Evolutionary conservation across 2,113 vertebrate genomes (phyloP), one percentile per base, ranked within the genome.

Genomic region (Arvicanthis niloticus): DNA sequence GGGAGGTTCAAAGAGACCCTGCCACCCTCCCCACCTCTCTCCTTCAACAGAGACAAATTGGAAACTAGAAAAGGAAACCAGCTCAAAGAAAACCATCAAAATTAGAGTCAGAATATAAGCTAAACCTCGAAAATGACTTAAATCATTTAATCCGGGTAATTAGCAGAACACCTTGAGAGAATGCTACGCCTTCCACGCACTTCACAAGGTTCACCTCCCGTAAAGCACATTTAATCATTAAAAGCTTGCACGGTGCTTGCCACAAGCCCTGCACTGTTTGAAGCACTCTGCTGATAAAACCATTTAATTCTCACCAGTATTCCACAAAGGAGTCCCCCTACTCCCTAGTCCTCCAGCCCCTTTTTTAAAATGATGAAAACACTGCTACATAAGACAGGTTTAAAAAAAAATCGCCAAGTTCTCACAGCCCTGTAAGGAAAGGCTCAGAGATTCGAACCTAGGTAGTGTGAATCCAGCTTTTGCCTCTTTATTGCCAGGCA

Each of bases 71-170:
- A 3, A 3, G 37, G 48, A 92, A 84, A 96, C 1, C 37, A 17
- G 75, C 56, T 95, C 22, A 26, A 56, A 91, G 73, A 93, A 93
- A 93, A 58, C 91, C 85, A 87, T 73, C 56, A 75, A 78, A 92
- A 93, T 68, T 89, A 90, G 68, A 87, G 77, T 84, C 58, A 88
- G 88, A 93, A 90, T 90, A 60, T 42, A 93, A 87, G 37, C 26
- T 73, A 80, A 93, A 88, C 76, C 40, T 92, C 37, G 86, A 81
- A 88, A 88, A 95, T 45, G 51, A 70, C 85, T 88, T 31, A 91
- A 96, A 90, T 85, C 75, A 34, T 62, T 95, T 90, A 48, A 73
- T 91, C 68, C n/a, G 76, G 78, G 75, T 76, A 94, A 93, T 81
- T 68, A 93, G 75, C 73, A 84, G 81, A 85, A 84, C 81, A 92